These are phyloP conservation scores for Leptonema lineaticorne DNA, from an alignment of 1,140 invertebrate genomes.

Conservation along the genomic window DNA sequence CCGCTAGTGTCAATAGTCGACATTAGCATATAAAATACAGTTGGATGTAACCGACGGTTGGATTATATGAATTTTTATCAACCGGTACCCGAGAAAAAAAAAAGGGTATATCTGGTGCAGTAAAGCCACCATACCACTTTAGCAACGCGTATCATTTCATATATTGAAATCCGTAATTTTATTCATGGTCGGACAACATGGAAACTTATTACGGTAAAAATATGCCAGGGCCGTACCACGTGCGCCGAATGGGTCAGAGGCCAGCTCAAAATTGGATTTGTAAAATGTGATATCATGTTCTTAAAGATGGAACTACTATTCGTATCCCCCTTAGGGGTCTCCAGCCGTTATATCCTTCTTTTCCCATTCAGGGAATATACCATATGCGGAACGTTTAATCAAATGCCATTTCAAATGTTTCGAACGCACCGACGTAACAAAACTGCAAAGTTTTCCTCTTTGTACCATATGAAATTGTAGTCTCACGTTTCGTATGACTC, in stretches of 20 bases:
- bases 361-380: background rate
- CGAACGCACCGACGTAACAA: slow-evolving; percentile 15
- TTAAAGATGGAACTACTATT: slow-evolving; percentile 19
- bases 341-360: background rate
- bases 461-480: too few species aligned
- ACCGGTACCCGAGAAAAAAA: background rate
- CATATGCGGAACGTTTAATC: slow-evolving; percentile 26
- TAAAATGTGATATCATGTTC: slow-evolving; percentile 33
- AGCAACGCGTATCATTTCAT: slow-evolving; percentile 23
- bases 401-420: slow-evolving; percentile 24
- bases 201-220: slow-evolving; percentile 36
- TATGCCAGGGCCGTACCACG: slow-evolving; percentile 34
- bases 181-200: slow-evolving; percentile 34
- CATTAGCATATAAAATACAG: slow-evolving; percentile 33
- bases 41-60: slow-evolving; percentile 12
- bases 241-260: slow-evolving; percentile 34
- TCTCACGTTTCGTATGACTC: too few species aligned
- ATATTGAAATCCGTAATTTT: slow-evolving; percentile 38
- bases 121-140: background rate
- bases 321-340: too few species aligned
- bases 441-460: slow-evolving; percentile 1
- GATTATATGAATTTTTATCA: slow-evolving; percentile 32
- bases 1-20: slow-evolving; percentile 14
- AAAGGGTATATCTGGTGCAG: background rate
- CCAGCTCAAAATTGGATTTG: slow-evolving; percentile 32